A percentile compares a stretch with the other conserved stretches of the same genome.
Evolutionary conservation across 92 coral and sea anemone genomes (phyloP).

Genomic region (Porites divaricata): DNA sequence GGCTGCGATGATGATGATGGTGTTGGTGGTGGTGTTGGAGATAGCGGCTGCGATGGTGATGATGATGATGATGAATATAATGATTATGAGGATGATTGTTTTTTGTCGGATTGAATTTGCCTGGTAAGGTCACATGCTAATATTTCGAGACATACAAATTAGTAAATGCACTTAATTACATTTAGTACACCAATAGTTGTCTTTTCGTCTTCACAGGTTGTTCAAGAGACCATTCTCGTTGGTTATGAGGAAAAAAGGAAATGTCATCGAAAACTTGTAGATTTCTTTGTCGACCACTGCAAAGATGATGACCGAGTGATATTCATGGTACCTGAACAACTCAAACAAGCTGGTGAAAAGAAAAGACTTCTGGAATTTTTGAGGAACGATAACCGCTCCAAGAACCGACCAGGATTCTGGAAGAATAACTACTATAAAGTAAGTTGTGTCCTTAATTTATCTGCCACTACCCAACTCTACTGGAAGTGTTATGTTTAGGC

Average conservation of each 20-base stretch:
- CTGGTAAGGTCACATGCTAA: no score
- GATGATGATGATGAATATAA: no score
- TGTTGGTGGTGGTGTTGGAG: no score
- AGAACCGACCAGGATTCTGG: slow-evolving; percentile 41
- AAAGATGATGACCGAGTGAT: slow-evolving; percentile 64
- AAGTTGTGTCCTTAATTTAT: not conserved
- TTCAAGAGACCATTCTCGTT: slow-evolving; percentile 53
- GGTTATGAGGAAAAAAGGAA: slow-evolving; percentile 56
- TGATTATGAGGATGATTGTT: no score
- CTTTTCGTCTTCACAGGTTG: slow-evolving; percentile 49
- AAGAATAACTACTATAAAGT: slow-evolving; percentile 76
- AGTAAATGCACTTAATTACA: no score
- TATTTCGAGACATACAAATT: no score
- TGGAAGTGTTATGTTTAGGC: no score
- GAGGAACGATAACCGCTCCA: slow-evolving; percentile 59
- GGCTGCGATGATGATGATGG: no score
- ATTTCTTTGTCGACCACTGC: slow-evolving; percentile 62
- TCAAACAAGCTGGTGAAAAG: slow-evolving; percentile 67
- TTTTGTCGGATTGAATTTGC: no score
- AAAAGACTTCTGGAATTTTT: slow-evolving; percentile 75
- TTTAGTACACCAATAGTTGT: not conserved
- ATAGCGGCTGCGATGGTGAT: no score
- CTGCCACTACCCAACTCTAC: no score
- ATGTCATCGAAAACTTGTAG: slow-evolving; percentile 64
- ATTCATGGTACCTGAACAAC: slow-evolving; percentile 62